Conservation (phyloP, 1,140 invertebrate species). For the Platorchestia sp. region DNA sequence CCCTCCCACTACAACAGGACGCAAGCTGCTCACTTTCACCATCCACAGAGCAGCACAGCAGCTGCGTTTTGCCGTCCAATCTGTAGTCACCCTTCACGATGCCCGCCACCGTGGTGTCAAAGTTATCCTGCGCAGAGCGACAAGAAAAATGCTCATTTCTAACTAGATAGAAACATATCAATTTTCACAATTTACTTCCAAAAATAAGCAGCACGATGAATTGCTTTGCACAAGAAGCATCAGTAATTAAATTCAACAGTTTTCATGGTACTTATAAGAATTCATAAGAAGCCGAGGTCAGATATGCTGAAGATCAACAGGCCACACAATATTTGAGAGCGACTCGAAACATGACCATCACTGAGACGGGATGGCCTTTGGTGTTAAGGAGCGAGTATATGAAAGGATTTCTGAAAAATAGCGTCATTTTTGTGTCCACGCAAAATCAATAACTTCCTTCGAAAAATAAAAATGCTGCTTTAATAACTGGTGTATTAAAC, state of each 20-base stretch:
- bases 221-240: not conserved
- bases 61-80: constrained; percentile 82
- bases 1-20: not conserved
- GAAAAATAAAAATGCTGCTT: too few relatives aligned
- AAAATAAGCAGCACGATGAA: not conserved
- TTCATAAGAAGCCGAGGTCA: not conserved
- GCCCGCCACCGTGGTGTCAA: constrained; percentile 81
- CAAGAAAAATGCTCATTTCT: not conserved
- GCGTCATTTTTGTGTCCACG: not conserved
- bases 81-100: constrained; percentile 88
- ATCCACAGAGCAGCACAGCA: constrained; percentile 85
- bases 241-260: not conserved
- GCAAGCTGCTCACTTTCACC: constrained; percentile 82
- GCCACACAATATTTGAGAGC: not conserved
- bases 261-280: not conserved
- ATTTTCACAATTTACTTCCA: not conserved
- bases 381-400: not conserved
- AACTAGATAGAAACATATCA: not conserved
- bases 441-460: too few relatives aligned
- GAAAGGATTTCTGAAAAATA: not conserved
- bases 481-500: too few relatives aligned
- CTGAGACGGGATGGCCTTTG: not conserved
- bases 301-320: not conserved
- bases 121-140: constrained; percentile 71
- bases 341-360: not conserved